Base-by-base conservation (phyloP, 2,797 vertebrate genomes). In the Toxotes lorentzi region DNA sequence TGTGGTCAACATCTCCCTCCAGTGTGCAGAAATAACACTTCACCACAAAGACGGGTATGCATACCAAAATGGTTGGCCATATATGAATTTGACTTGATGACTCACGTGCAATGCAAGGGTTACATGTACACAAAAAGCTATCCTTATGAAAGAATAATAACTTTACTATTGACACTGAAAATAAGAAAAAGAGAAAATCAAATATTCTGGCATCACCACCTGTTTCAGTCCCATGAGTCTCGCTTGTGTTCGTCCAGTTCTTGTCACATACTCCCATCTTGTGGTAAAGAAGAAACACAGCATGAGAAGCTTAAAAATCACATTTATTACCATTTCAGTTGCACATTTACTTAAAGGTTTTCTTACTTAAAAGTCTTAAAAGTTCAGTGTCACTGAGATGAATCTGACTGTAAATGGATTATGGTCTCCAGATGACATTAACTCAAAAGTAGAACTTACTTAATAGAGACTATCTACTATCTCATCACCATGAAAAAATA, bases 191-290 rank as follows among this genome's bases (percentile, higher is more conserved):
- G 27, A 11, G 21, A 45, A 16, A 72, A 17, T 2, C 1, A 30
- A 0, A 27, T 40, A 76, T 70, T 69, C 8, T 50, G 1, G 13
- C 53, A 7, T 45, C 10, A 34, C n/a, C 2, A 16, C 11, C 2
- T 41, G 35, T 11, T 7, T 62, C 4, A 34, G 27, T 53, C 2
- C 24, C 16, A 9, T 45, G 3, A 24, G 7, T 1, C 7, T 7
- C 1, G 1, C 0, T 17, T 34, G 23, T 10, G 6, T 53, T 51
- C 70, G 0, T 58, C 3, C 14, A 53, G 27, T n/a, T 61, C 24
- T 82, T 71, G 62, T 58, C 65, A 17, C 62, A 61, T 76, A 67
- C 67, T 70, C 2, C 85, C 82, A 84, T 76, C 88, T 82, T 59
- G 83, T 88, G 88, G 82, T 51, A 2, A 64, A 61, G 1, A 54